Conservation (phyloP, 2,888 invertebrate genomes). For the Scaptomyza polygonia region DNA sequence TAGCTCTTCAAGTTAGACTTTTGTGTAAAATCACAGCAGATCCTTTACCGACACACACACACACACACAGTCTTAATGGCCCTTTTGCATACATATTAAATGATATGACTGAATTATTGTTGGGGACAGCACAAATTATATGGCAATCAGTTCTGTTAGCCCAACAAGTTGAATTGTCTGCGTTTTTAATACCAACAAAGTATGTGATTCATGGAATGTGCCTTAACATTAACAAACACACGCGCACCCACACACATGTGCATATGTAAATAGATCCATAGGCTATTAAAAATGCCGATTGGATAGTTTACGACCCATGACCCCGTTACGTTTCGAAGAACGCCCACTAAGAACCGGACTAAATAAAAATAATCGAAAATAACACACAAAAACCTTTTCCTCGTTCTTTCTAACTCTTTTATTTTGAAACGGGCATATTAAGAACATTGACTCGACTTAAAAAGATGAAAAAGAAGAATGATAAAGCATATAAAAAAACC, state of each 20-base stretch:
- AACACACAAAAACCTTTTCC: conserved; percentile 1
- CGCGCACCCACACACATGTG: conserved; percentile 11
- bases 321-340: conserved; percentile 14
- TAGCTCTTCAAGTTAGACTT: no score
- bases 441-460: conserved; percentile 26
- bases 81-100: conserved; percentile 1
- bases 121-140: conserved; percentile 65
- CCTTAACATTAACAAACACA: conserved; percentile 18
- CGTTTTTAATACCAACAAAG: conserved; percentile 40
- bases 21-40: no score
- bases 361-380: not conserved
- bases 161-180: conserved; percentile 23
- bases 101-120: conserved; percentile 34
- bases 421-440: conserved; percentile 22
- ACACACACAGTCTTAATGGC: no score
- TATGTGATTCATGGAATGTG: conserved; percentile 38
- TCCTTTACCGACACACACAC: no score
- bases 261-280: conserved; percentile 37
- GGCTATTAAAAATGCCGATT: conserved; percentile 36
- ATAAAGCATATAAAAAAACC: not conserved
- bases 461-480: conserved; percentile 9
- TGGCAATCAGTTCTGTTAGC: conserved; percentile 51
- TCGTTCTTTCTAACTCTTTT: not conserved
- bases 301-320: conserved; percentile 38
- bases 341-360: not conserved